Percentiles rank a stretch among this genome's conserved stretches.
phyloP scores from a whole-genome alignment of 2,113 vertebrate genomes.

The Myotis brandtii region DNA sequence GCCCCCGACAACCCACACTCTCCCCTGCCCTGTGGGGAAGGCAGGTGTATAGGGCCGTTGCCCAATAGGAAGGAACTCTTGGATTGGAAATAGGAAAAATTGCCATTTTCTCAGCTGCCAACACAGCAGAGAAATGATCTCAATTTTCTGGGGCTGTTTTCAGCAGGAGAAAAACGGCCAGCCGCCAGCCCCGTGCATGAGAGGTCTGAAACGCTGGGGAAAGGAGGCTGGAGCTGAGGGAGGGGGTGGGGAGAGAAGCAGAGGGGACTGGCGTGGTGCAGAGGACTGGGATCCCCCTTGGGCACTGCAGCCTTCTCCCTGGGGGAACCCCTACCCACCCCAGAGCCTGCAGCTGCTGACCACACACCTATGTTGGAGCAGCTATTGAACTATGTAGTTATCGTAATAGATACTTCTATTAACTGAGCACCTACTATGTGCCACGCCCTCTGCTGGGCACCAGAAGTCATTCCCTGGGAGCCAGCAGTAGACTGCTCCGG shows the following conservation, averaged over 20 bases:
- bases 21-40: background rate
- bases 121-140: constrained; percentile 79
- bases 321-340: background rate
- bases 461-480: too few relatives aligned
- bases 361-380: background rate
- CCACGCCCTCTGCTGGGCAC: background rate
- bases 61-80: constrained; percentile 65
- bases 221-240: background rate
- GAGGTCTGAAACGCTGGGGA: background rate
- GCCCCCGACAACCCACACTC: background rate
- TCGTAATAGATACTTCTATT: background rate
- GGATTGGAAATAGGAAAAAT: constrained; percentile 72
- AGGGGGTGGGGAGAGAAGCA: background rate
- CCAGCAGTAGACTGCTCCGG: background rate
- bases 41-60: background rate
- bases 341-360: too few relatives aligned
- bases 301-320: background rate
- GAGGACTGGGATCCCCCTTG: background rate
- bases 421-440: background rate
- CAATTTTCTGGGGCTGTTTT: constrained; percentile 79
- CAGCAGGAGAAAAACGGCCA: constrained; percentile 62
- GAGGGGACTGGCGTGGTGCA: background rate
- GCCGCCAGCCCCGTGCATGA: constrained; percentile 8
- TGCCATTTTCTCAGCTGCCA: constrained; percentile 78
- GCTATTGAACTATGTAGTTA: background rate